phyloP scores from a whole-genome alignment of 2,888 invertebrate species.

The Habroteleia sp. region DNA sequence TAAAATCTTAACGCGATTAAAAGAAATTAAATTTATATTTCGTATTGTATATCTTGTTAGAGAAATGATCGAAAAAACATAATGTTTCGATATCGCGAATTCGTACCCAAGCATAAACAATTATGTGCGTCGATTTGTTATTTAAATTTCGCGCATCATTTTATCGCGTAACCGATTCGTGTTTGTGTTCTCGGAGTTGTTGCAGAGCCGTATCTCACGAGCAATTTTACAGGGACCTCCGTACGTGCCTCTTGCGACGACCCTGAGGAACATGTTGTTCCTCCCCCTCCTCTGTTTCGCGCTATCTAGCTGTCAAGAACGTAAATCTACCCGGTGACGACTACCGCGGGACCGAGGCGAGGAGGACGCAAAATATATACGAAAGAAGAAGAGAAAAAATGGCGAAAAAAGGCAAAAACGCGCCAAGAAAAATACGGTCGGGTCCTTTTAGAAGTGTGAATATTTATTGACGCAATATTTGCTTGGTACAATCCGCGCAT shows the following conservation, averaged over 20 bases:
- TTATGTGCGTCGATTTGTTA: conserved; percentile 37
- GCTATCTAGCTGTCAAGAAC: conserved; percentile 68
- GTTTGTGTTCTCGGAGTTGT: conserved; percentile 49
- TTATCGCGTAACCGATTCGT: conserved; percentile 53
- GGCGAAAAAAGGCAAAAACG: conserved; percentile 37
- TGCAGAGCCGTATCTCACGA: conserved; percentile 60
- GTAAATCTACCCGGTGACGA: conserved; percentile 69
- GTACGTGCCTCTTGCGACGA: conserved; percentile 65
- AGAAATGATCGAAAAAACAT: too few species aligned
- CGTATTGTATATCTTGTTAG: too few species aligned
- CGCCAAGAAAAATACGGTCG: conserved; percentile 60
- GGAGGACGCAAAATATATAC: too few species aligned
- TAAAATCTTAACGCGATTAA: too few species aligned
- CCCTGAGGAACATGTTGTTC: conserved; percentile 69
- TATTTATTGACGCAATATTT: conserved; percentile 79
- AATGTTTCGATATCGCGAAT: conserved; percentile 7
- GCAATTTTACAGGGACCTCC: conserved; percentile 66
- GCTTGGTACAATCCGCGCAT: conserved; percentile 69
- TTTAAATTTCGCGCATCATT: conserved; percentile 43
- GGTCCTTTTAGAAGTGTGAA: conserved; percentile 75
- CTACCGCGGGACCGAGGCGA: conserved; percentile 55
- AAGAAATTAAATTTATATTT: too few species aligned
- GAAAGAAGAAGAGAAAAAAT: conserved; percentile 22
- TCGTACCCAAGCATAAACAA: conserved; percentile 27
- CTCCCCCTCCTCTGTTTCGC: conserved; percentile 61